Conservation (phyloP, 1,140 invertebrate genomes). For the Caenorhabditis remanei region DNA sequence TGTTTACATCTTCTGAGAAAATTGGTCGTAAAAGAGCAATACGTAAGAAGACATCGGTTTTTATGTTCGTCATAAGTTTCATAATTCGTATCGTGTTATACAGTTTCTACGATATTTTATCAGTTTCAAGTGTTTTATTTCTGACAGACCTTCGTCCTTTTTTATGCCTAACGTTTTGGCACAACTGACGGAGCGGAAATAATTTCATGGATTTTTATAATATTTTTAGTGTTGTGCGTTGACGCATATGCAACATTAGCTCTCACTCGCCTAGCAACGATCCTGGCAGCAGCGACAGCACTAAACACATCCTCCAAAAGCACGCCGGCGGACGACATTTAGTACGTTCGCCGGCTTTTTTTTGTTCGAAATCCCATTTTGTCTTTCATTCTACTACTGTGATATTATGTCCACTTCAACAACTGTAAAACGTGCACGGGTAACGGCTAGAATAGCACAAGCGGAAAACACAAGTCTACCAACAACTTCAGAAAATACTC, state of each 20-base stretch:
- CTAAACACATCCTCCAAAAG: conserved; percentile 19
- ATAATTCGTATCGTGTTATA: neutral
- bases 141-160: conserved; percentile 22
- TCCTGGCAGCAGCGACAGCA: neutral
- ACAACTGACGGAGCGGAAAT: no score
- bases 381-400: conserved; percentile 5
- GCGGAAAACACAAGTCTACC: conserved; percentile 47
- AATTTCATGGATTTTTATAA: neutral
- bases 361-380: neutral
- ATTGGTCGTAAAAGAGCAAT: neutral
- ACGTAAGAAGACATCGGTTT: neutral
- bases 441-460: conserved; percentile 45
- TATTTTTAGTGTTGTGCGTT: neutral
- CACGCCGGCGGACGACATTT: conserved; percentile 27
- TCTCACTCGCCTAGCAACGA: conserved; percentile 25
- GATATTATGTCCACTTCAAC: conserved; percentile 45
- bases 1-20: conserved; percentile 16
- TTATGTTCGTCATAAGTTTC: conserved; percentile 19
- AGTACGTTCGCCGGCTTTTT: conserved; percentile 37
- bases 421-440: conserved; percentile 39
- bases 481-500: conserved; percentile 37
- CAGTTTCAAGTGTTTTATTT: neutral
- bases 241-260: conserved; percentile 35
- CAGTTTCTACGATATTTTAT: conserved; percentile 16
- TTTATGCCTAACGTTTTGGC: neutral